Evolutionary conservation across 2,113 vertebrate genomes (phyloP), one percentile per base, ranked within the genome.

Genomic region (Micromys minutus): DNA sequence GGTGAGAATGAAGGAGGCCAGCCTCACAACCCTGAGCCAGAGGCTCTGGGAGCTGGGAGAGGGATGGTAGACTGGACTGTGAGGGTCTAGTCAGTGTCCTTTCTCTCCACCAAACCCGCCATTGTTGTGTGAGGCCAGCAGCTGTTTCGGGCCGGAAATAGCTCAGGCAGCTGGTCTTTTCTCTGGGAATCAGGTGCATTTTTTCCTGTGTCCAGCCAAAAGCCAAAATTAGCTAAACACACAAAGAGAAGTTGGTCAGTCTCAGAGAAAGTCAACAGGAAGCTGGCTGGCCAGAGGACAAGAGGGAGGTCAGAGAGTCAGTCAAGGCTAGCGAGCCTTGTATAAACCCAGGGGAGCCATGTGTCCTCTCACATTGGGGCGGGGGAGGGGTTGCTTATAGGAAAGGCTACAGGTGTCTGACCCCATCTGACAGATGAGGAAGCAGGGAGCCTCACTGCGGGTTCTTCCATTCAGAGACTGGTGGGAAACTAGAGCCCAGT

Each of bases 251-350:
- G 19, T 36, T 67, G 55, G 47, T 39, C 47, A 21, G 21, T 90
- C 57, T 65, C 17, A 74, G 52, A 57, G 52, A 93, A 67, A 47
- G 13, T 96, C 93, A 97, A 94, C 93, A 97, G 96, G 96, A 98
- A 97, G 81, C 67, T 74, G 36, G 39, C 57, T n/a, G n/a, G 69
- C 65, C 17, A 11, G 34, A 89, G 79, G 79, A 90, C n/a, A 85
- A 34, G 55, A 86, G 61, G 71, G 12, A 50, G 87, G 92, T 77
- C 52, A 95, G 83, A 95, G 87, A 77, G 79, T 31, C 17, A 22
- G 69, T n/a, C 19, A 36, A 87, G 74, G 84, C 75, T 45, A 80
- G 2, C 29, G 59, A 92, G 15, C 69, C 22, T 0, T 50, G 69
- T n/a, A 39, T 75, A 77, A 93, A 79, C 61, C 10, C 0, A 17